A percentile compares a stretch with the other conserved stretches of the same genome.
Conservation (phyloP, 2,797 vertebrate genomes). For the Tadarida brasiliensis region DNA sequence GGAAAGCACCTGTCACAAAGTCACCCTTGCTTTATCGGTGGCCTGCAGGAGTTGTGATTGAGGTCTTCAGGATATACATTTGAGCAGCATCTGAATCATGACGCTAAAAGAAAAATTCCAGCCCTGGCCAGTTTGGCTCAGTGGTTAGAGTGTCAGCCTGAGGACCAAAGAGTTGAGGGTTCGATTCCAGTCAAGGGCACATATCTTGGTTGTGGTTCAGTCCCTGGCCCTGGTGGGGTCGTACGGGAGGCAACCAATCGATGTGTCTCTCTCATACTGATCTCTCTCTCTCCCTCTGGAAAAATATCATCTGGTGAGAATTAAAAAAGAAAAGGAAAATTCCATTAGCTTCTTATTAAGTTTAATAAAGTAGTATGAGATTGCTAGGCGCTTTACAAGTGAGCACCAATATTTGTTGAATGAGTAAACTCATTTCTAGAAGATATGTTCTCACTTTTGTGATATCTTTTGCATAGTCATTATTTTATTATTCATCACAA, state of each 20-base stretch:
- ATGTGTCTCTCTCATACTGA: too few relatives aligned
- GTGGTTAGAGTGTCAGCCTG: too few relatives aligned
- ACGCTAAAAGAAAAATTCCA: background rate
- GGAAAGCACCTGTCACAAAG: background rate
- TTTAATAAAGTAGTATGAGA: background rate
- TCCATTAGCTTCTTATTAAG: background rate
- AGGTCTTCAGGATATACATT: background rate
- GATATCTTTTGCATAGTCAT: background rate
- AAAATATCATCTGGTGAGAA: too few relatives aligned
- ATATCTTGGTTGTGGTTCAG: too few relatives aligned
- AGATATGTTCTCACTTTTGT: background rate
- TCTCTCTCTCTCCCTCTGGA: too few relatives aligned
- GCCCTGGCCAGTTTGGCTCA: too few relatives aligned
- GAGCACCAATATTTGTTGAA: background rate
- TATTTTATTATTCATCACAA: background rate
- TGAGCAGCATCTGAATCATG: background rate
- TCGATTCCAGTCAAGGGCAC: too few relatives aligned
- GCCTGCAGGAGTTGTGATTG: background rate
- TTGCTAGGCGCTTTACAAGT: background rate
- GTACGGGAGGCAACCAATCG: too few relatives aligned
- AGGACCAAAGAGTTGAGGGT: too few relatives aligned
- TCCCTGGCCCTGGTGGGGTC: too few relatives aligned
- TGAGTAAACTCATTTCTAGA: background rate
- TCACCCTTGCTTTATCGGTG: background rate
- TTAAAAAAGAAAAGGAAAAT: background rate